Evolutionary conservation across 1,140 invertebrate genomes (phyloP).

Genomic region (Rhopalosiphum maidis): DNA sequence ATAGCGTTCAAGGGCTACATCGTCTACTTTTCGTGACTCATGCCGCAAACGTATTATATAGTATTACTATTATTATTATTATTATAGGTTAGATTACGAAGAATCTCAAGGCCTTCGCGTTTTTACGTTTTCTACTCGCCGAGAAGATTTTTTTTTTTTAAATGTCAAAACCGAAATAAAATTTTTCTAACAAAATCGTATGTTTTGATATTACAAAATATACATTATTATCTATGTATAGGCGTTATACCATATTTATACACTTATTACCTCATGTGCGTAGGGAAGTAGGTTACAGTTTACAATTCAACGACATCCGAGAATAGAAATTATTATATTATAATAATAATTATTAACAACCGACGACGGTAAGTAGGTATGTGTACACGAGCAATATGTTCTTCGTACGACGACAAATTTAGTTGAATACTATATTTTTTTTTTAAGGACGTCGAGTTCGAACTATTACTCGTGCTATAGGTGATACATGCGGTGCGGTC

Average conservation of each 20-base stretch:
- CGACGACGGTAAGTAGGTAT: not conserved
- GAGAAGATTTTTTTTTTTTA: not conserved
- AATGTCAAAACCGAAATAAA: not conserved
- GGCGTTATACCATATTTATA: not conserved
- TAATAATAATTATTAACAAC: not conserved
- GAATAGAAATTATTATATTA: slow-evolving; percentile 14
- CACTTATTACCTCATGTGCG: not conserved
- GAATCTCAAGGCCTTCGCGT: not conserved
- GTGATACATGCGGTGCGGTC: not conserved
- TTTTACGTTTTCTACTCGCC: not conserved
- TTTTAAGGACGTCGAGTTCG: slow-evolving; percentile 15
- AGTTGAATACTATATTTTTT: not conserved
- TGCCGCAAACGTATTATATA: not conserved
- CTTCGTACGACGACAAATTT: not conserved
- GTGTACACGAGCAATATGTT: not conserved
- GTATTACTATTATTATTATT: not conserved
- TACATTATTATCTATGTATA: not conserved
- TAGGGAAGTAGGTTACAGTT: not conserved
- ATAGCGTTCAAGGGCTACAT: not conserved
- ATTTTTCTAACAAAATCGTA: not conserved
- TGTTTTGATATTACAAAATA: not conserved
- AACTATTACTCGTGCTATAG: not conserved
- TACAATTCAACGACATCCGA: not conserved
- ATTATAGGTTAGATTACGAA: not conserved
- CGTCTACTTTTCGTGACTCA: not conserved